Conservation (phyloP, 2,888 invertebrate species). For the Tenodera sinensis region DNA sequence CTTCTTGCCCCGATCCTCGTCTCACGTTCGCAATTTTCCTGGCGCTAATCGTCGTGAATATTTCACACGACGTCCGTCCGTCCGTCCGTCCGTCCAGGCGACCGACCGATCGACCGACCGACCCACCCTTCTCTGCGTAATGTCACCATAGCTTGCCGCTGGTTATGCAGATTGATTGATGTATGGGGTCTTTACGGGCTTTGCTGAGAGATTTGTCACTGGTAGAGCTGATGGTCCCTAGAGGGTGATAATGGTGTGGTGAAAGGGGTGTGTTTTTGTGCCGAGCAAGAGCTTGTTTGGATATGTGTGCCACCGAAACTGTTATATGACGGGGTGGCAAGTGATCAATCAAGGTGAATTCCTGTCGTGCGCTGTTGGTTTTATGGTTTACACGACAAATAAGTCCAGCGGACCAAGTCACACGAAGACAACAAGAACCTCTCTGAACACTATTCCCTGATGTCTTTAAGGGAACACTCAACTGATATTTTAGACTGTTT, state of each 20-base stretch:
- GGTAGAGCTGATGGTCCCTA: constrained; percentile 13
- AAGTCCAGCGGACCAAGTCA: not conserved
- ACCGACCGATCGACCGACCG: too few relatives aligned
- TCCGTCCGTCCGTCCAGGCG: too few relatives aligned
- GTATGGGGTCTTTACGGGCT: constrained; percentile 28
- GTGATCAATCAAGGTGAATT: constrained; percentile 29
- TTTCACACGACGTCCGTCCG: not conserved
- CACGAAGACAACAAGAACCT: not conserved
- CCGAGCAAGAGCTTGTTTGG: constrained; percentile 10
- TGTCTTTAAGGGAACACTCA: too few relatives aligned
- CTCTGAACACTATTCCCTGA: not conserved
- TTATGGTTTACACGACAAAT: constrained; percentile 2
- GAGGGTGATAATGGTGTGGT: constrained; percentile 26
- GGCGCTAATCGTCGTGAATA: constrained; percentile 10
- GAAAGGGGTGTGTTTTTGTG: constrained; percentile 17
- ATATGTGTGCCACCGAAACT: not conserved
- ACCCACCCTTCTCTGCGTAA: not conserved
- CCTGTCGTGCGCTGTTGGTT: constrained; percentile 14
- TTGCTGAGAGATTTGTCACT: constrained; percentile 28
- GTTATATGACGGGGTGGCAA: constrained; percentile 20
- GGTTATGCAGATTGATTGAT: constrained; percentile 27
- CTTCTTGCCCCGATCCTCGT: not conserved
- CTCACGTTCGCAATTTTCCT: not conserved
- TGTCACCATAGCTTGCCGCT: not conserved
- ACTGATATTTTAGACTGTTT: too few relatives aligned